phyloP scores from a whole-genome alignment of 2,888 invertebrate genomes.

The Plemyria rubiginata region DNA sequence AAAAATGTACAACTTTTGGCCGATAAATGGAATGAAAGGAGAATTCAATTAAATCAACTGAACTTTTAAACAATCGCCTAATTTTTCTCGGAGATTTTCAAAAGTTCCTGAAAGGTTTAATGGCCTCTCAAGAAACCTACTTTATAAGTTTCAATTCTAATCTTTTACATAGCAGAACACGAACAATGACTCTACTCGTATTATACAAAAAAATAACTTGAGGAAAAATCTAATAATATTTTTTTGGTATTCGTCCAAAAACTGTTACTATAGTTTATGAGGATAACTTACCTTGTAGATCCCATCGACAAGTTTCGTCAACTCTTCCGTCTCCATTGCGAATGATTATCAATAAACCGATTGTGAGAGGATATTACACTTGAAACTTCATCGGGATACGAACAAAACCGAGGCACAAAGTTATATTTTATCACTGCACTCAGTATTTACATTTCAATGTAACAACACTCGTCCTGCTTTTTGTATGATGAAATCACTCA shows the following conservation, averaged over 20 bases:
- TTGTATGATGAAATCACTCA: constrained; percentile 63
- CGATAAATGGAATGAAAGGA: constrained; percentile 39
- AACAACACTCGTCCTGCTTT: constrained; percentile 51
- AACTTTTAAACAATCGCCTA: constrained; percentile 36
- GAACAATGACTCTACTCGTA: not conserved
- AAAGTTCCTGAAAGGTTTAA: constrained; percentile 31
- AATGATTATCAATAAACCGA: constrained; percentile 67
- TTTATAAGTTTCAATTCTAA: constrained; percentile 16
- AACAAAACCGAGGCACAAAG: constrained; percentile 61
- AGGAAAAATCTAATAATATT: not conserved
- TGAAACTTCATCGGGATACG: constrained; percentile 74
- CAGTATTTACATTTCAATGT: constrained; percentile 80
- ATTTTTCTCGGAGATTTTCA: constrained; percentile 31
- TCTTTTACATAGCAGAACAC: not conserved
- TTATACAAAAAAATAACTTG: constrained; percentile 9
- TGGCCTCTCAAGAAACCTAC: constrained; percentile 14
- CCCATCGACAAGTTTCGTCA: constrained; percentile 95
- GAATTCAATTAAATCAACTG: constrained; percentile 39
- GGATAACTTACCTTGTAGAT: constrained; percentile 91
- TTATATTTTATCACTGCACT: constrained; percentile 73
- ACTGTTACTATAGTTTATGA: constrained; percentile 13
- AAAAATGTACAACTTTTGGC: constrained; percentile 33
- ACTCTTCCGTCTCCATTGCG: constrained; percentile 93
- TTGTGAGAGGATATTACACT: constrained; percentile 66
- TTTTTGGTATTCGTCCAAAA: not conserved